Evolutionary conservation across 2,113 vertebrate species (phyloP), one percentile per base, ranked within the genome.

Genomic region (Dolichotis patagonum): DNA sequence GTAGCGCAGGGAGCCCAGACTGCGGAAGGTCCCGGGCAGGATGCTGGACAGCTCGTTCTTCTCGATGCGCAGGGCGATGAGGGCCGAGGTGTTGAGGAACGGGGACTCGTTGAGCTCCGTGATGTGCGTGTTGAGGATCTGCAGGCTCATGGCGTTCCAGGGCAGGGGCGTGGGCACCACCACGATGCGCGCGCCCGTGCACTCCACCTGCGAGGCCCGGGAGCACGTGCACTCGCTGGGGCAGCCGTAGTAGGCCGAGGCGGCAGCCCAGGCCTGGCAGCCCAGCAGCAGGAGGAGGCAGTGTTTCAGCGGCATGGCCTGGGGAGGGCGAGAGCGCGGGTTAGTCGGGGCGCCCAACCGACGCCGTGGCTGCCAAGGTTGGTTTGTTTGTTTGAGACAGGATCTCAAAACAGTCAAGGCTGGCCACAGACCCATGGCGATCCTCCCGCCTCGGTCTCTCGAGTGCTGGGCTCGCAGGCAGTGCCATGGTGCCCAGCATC

Each of bases 61-160:
- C 98, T 99, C 99, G 0, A 99, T 98, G 85, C 98, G 98, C 97
- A 99, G 97, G 49, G 98, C 98, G 0, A 99, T 97, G 58, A 99
- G 98, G 90, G 97, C 97, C 7, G 99, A 99, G 97, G 98, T 97
- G 73, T 99, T 99, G 92, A 98, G 97, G 0, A 99, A 99, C 0
- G 98, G 97, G 0, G 95, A 75, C 0, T 98, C 97, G 0, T 58
- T 96, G 96, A 99, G 98, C 75, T 98, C 98, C 0, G 96, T 4
- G 35, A 99, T 98, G 85, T 17, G 97, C 0, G 99, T 99, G 98
- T 98, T 98, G 90, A 99, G 91, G 80, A 99, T 98, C 98, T 99
- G 98, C 92, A 99, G 98, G 96, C 98, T 99, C 98, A 99, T 98
- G 94, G 98, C 96, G 0, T 99, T 98, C 11, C 69, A 88, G 0